phyloP scores from a whole-genome alignment of 1,140 invertebrate genomes.

The Diorhabda elongata region DNA sequence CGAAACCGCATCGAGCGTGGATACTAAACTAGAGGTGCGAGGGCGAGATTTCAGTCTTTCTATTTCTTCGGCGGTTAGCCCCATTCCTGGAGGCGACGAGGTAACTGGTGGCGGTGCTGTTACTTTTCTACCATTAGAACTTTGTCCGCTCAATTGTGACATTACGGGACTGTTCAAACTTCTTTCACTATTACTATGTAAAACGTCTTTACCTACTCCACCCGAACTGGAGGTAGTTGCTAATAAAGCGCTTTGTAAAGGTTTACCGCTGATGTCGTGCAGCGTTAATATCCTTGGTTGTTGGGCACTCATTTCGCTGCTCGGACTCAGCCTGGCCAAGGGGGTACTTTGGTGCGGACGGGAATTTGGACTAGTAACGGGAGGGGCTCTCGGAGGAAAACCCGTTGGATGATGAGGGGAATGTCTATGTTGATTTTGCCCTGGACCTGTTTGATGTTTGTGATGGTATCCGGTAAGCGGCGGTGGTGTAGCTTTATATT shows the following conservation, averaged over 20 bases:
- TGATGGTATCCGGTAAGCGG: slow-evolving; percentile 71
- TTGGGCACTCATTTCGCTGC: slow-evolving; percentile 85
- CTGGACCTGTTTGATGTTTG: slow-evolving; percentile 62
- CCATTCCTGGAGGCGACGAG: slow-evolving; percentile 64
- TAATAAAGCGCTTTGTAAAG: slow-evolving; percentile 79
- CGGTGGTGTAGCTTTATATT: slow-evolving; percentile 79
- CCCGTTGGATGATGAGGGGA: slow-evolving; percentile 63
- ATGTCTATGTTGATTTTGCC: slow-evolving; percentile 65
- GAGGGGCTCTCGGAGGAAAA: slow-evolving; percentile 65
- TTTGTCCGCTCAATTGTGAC: slow-evolving; percentile 81
- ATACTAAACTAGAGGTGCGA: slow-evolving; percentile 82
- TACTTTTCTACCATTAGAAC: slow-evolving; percentile 59
- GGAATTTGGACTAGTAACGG: slow-evolving; percentile 58
- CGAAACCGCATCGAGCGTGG: slow-evolving; percentile 87
- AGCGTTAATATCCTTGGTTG: slow-evolving; percentile 86
- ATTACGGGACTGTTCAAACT: slow-evolving; percentile 87
- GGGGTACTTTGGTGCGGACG: slow-evolving; percentile 83
- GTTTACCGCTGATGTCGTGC: slow-evolving; percentile 90
- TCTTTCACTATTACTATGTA: slow-evolving; percentile 83
- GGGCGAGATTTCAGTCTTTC: slow-evolving; percentile 84
- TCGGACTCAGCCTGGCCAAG: slow-evolving; percentile 82
- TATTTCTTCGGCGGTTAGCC: slow-evolving; percentile 88
- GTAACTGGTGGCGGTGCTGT: slow-evolving; percentile 57
- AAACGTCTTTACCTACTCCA: slow-evolving; percentile 74
- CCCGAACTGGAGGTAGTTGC: slow-evolving; percentile 83